Evolutionary conservation across 2,888 invertebrate genomes (phyloP).

Genomic region (Pasiphila rectangulata): DNA sequence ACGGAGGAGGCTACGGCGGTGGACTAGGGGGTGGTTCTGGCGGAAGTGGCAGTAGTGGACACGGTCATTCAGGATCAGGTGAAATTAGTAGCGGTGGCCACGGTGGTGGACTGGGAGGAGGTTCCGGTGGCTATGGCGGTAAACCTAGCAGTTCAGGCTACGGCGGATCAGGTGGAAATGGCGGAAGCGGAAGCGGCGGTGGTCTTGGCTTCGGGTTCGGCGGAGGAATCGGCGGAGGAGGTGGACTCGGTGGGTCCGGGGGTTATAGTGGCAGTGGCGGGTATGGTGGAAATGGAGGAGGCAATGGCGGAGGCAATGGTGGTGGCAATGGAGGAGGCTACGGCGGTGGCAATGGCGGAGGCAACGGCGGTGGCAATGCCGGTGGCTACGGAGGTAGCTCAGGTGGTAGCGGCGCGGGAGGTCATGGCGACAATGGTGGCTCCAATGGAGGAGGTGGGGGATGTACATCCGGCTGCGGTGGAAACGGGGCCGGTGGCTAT

Average conservation of each 20-base stretch:
- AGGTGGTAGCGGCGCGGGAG: constrained; percentile 38
- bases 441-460: constrained; percentile 10
- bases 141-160: constrained; percentile 1
- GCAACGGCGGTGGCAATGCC: constrained; percentile 34
- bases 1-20: constrained; percentile 16
- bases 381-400: constrained; percentile 17
- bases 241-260: constrained; percentile 24
- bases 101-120: constrained; percentile 21
- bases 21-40: constrained; percentile 29
- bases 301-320: constrained; percentile 23
- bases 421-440: no score
- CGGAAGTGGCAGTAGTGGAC: constrained; percentile 38
- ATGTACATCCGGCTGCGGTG: constrained; percentile 24
- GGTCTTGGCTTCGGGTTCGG: constrained; percentile 25
- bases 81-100: constrained; percentile 22
- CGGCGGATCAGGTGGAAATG: constrained; percentile 33
- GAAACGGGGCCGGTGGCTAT: constrained; percentile 16
- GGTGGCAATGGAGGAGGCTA: constrained; percentile 9
- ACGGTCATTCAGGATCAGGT: constrained; percentile 19
- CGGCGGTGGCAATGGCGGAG: constrained; percentile 34
- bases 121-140: constrained; percentile 20
- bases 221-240: constrained; percentile 46
- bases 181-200: constrained; percentile 42
- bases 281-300: constrained; percentile 23
- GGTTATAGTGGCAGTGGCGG: constrained; percentile 20